Evolutionary conservation across 2,797 vertebrate species (phyloP), one percentile per base, ranked within the genome.

Genomic region (Muraenolepis orangiensis): DNA sequence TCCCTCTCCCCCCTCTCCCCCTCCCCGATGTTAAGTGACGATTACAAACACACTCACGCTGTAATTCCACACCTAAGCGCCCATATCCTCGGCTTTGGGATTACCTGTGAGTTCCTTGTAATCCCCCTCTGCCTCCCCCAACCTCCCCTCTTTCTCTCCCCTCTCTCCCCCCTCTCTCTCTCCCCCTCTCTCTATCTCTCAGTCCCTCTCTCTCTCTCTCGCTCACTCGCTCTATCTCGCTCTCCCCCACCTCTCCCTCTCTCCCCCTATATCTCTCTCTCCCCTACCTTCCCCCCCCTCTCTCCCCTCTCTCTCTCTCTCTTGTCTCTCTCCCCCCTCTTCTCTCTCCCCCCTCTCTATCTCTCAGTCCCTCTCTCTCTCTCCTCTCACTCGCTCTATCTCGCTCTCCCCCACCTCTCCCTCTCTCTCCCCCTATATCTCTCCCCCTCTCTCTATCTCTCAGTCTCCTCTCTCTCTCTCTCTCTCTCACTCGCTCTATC

Each of bases 11-110:
- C 76, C 87, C 88, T 81, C 85, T 86, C 86, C 87, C 85, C 92
- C 42, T 5, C 89, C 86, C 88, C 88, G 88, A 92, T 92, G 91
- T 93, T 93, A 93, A 92, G 91, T 81, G 85, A 74, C 80, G 87
- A 92, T 93, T 93, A 93, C 93, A 92, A 93, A 91, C 88, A 89
- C 84, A 93, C 93, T 92, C 89, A 79, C 51, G 85, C 86, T 81
- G 86, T 91, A 92, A 92, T 93, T 92, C 88, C 87, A 86, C 85
- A 84, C 89, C 87, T 93, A 92, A 94, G 90, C 90, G 92, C 91
- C 90, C 91, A 16, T 51, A 51, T 51, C 42, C 42, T 18, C 42
- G 16, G 42, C 16, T 51, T 18, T 51, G 42, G 42, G 42, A 51
- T 91, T 91, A 87, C 84, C 87, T 38, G 74, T 78, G 87, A 88